These are phyloP conservation scores for Achroia grisella DNA, from an alignment of 1,140 invertebrate species.

Conservation along the genomic window DNA sequence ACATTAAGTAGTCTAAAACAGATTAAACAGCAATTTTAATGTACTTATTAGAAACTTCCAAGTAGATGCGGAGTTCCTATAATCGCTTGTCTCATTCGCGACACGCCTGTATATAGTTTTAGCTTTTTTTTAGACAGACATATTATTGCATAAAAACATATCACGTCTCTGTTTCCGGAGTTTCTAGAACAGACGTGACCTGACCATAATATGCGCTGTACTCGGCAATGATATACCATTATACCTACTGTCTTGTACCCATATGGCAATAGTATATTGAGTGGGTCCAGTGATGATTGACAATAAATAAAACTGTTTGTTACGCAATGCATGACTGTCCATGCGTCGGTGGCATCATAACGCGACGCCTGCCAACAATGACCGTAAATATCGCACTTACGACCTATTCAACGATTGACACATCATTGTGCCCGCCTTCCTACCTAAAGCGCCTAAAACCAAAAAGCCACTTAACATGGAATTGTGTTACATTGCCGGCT, in stretches of 20 bases:
- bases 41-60: too few species aligned
- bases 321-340: neutral
- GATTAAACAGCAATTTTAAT: too few species aligned
- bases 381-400: conserved; percentile 27
- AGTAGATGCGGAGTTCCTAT: too few species aligned
- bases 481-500: conserved; percentile 3
- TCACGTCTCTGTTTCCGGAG: neutral
- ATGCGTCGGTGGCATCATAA: conserved; percentile 1
- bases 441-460: neutral
- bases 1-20: too few species aligned
- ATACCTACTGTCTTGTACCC: too few species aligned
- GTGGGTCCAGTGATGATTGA: too few species aligned
- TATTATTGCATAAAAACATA: neutral
- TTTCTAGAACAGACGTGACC: conserved; percentile 4
- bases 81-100: too few species aligned
- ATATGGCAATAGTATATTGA: too few species aligned
- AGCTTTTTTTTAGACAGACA: too few species aligned
- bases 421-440: neutral
- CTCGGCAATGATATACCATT: too few species aligned
- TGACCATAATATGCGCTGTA: neutral
- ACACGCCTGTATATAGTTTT: conserved; percentile 3
- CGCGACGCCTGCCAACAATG: conserved; percentile 14
- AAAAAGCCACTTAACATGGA: neutral
- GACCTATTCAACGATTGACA: conserved; percentile 18
- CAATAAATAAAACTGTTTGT: neutral